A percentile compares a stretch with the other conserved stretches of the same genome.
Evolutionary conservation across 2,797 vertebrate genomes (phyloP).

Genomic region (Notoglanidium macrostoma): DNA sequence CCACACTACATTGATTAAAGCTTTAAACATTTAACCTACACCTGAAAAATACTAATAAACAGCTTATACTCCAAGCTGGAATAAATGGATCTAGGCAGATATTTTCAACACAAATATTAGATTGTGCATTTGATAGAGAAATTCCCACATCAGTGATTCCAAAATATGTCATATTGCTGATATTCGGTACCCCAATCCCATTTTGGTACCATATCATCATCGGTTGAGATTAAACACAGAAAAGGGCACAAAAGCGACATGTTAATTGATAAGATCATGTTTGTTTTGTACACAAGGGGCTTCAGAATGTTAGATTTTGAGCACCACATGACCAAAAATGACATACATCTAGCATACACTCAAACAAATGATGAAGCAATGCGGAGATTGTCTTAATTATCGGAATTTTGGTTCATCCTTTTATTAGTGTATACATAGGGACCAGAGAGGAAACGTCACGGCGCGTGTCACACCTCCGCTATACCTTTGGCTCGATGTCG

Average conservation of each 20-base stretch:
- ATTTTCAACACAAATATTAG: too few species aligned
- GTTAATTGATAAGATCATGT: too few species aligned
- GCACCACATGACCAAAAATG: background rate
- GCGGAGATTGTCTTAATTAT: background rate
- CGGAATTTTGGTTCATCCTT: background rate
- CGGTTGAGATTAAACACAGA: background rate
- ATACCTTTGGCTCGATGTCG: constrained; percentile 74
- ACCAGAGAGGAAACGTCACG: background rate
- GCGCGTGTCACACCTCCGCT: background rate
- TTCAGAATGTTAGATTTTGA: too few species aligned
- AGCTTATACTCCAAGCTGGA: background rate
- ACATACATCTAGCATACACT: background rate
- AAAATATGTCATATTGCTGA: too few species aligned
- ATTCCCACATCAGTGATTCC: too few species aligned
- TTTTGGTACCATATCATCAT: too few species aligned
- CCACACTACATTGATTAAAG: too few species aligned
- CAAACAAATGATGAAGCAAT: background rate
- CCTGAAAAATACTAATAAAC: background rate
- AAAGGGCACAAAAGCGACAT: too few species aligned
- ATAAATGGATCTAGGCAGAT: background rate
- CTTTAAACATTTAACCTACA: background rate
- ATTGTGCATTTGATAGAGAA: too few species aligned
- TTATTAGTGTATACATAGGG: background rate
- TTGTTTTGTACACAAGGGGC: too few species aligned
- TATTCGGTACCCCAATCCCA: too few species aligned